Base-by-base conservation (phyloP, 92 coral and sea anemone genomes). In the Pocillopora grandis region DNA sequence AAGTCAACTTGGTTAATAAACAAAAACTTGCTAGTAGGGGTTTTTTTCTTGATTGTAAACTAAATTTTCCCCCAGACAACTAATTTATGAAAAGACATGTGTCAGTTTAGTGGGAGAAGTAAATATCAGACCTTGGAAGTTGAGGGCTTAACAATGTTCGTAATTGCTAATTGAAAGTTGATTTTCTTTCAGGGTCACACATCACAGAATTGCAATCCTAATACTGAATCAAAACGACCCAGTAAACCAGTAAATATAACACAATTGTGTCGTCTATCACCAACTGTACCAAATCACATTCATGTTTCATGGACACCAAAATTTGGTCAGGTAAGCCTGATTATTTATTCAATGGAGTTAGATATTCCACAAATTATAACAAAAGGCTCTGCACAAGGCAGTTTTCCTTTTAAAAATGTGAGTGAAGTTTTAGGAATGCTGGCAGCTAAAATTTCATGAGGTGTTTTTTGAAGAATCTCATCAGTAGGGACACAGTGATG, bases 221-320 rank as follows among this genome's bases (percentile, higher is more conserved):
- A 87, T 61, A 61, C 88, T 12, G 99, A 96, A 60, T 81, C 91
- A 31, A 96, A 92, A 75, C 89, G 95, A 37, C 93, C 95, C 9
- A 93, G 98, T 20, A 91, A 94, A 67, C 99, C 99, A 19, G 88
- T 96, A 12, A 95, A 96, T 75, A 92, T 96, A 48, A 96, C 99
- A 23, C 80, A 92, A 52, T 77, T 78, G 18, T 96, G 99, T 71
- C 91, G 96, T 17, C 83, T 96, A 52, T 94, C 98, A 9, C 89
- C 99, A 75, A 94, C 99, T 27, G 93, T 93, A 60, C 92, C 99
- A 14, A 96, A 96, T 85, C 98, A 96, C 59, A 86, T 96, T 77
- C 99, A 96, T 31, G 86, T 96, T 59, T 80, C 98, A 0, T 96
- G 99, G 99, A 88, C 92, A 20, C 99, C 96, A 57, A 92, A 89